Evolutionary conservation across 1,140 invertebrate genomes (phyloP).

Genomic region (Heliconius hermathena): DNA sequence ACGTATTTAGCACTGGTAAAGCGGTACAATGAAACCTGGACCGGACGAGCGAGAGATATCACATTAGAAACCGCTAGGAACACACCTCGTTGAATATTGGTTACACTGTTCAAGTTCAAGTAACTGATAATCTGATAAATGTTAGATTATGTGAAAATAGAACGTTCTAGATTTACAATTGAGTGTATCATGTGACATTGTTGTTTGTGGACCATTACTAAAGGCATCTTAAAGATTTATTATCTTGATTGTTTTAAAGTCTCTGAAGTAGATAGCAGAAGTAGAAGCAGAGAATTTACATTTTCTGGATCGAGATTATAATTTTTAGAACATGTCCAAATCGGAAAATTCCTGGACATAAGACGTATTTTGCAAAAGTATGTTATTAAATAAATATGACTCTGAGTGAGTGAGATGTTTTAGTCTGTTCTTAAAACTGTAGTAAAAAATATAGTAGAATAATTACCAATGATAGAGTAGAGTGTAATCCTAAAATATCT

Average conservation of each 20-base stretch:
- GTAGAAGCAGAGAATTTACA: too few relatives aligned
- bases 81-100: constrained; percentile 63
- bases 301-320: too few relatives aligned
- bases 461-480: constrained; percentile 28
- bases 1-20: constrained; percentile 22
- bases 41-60: constrained; percentile 57
- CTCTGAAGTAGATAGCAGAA: too few relatives aligned
- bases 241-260: neutral
- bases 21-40: constrained; percentile 54
- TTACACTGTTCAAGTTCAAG: constrained; percentile 57
- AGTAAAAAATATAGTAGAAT: neutral
- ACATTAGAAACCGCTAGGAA: constrained; percentile 64
- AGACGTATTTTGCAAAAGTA: too few relatives aligned
- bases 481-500: constrained; percentile 37
- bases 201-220: constrained; percentile 28
- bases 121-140: constrained; percentile 55
- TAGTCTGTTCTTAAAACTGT: neutral
- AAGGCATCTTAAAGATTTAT: constrained; percentile 5
- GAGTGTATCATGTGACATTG: constrained; percentile 28
- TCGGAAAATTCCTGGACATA: too few relatives aligned
- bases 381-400: too few relatives aligned
- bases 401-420: too few relatives aligned
- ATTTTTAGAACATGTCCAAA: too few relatives aligned
- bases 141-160: constrained; percentile 53
- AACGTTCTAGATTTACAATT: constrained; percentile 47